Evolutionary conservation across 1,140 invertebrate genomes (phyloP), one percentile per base, ranked within the genome.

Genomic region (Saccostrea echinata): DNA sequence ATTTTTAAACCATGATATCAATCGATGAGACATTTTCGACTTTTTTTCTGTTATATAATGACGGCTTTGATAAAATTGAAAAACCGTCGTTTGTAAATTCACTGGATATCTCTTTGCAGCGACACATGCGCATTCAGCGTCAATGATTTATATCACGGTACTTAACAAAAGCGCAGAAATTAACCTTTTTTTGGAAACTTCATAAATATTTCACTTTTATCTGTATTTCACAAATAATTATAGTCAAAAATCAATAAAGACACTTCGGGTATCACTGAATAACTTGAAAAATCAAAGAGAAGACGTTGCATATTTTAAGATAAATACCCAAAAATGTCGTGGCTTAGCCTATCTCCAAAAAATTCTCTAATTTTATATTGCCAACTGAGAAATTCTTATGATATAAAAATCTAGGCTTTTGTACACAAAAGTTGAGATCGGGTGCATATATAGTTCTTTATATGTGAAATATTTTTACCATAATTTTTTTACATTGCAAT

Each of bases 71-170:
- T 76, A 9, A 76, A 16, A 30, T 33, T 76, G 24, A 30, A 43
- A 76, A 76, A 11, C 64, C 24, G 13, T 71, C 12, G 64, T 30
- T 27, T 27, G 27, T 21, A 71, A 64, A 64, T 8, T 64, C 24
- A 21, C 21, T n/a, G 21, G 24, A 21, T 21, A 64, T 64, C 27
- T 71, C 68, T 18, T 30, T 76, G 68, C 68, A 76, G 12, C 30
- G 27, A 76, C 68, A 76, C 68, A 35, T 33, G 68, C 68, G 24
- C 27, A 30, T 76, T 76, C 68, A 76, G 24, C 30, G 27, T 24
- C 27, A 76, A 76, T 76, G 68, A 76, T 76, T 76, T 76, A 76
- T 76, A 35, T 33, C 68, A 13, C 6, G 9, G 24, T 64, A n/a
- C 16, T 8, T 11, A 12, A 76, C 9, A 30, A 76, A 76, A 16